Percentiles rank a stretch among this genome's conserved stretches.
Conservation (phyloP, 2,113 vertebrate species). For the Mastomys natalensis region DNA sequence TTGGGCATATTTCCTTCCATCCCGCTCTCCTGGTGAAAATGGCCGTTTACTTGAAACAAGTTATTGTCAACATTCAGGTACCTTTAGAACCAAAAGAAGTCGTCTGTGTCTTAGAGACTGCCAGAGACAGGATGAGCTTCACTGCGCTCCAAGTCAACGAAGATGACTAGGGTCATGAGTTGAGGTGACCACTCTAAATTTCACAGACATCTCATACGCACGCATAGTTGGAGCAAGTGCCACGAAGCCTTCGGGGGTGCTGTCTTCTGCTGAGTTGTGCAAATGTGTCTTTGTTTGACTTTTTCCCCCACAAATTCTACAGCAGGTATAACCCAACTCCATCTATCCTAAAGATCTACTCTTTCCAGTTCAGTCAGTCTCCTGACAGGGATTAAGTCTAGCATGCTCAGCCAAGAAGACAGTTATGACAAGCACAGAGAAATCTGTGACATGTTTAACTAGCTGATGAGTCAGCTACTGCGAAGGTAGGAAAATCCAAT, state of each 20-base stretch:
- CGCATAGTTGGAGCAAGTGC: slow-evolving; percentile 61
- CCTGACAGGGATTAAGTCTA: slow-evolving; percentile 73
- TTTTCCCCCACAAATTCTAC: slow-evolving; percentile 69
- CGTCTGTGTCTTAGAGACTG: neutral
- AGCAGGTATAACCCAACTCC: slow-evolving; percentile 73
- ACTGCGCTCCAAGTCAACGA: slow-evolving; percentile 74
- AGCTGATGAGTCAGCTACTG: slow-evolving; percentile 71
- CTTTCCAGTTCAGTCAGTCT: slow-evolving; percentile 77
- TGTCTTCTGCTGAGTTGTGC: slow-evolving; percentile 63
- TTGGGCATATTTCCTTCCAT: neutral
- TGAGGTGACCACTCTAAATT: slow-evolving; percentile 63
- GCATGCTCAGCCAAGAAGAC: slow-evolving; percentile 79
- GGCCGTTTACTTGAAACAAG: slow-evolving; percentile 27
- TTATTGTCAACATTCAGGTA: slow-evolving; percentile 63
- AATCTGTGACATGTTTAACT: slow-evolving; percentile 72
- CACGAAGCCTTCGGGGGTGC: slow-evolving; percentile 7
- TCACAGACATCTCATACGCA: slow-evolving; percentile 73
- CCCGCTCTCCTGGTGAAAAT: neutral
- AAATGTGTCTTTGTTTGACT: neutral
- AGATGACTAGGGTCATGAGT: slow-evolving; percentile 68
- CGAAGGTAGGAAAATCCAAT: slow-evolving; percentile 43
- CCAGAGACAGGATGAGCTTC: slow-evolving; percentile 65
- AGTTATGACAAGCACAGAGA: slow-evolving; percentile 77
- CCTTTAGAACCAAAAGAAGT: slow-evolving; percentile 69
- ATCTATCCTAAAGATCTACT: slow-evolving; percentile 72